Conservation (phyloP, 1,140 invertebrate genomes). For the Apis laboriosa region DNA sequence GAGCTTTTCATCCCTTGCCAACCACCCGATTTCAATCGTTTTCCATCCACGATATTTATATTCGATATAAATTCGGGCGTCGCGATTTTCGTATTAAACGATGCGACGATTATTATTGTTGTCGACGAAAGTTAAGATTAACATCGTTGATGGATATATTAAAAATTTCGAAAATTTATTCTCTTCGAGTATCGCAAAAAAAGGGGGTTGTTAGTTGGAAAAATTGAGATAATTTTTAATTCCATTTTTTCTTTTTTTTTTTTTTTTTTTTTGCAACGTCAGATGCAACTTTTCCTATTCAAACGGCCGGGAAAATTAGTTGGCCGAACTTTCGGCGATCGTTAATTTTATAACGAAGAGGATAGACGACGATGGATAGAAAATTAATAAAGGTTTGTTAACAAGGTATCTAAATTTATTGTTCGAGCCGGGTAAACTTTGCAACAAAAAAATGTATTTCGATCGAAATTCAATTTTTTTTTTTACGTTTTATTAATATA, state of each 20-base stretch:
- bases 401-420: constrained; percentile 10
- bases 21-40: constrained; percentile 15
- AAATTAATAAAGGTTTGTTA: constrained; percentile 29
- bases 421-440: not conserved
- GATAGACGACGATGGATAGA: not conserved
- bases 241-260: not conserved
- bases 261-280: not conserved
- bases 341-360: constrained; percentile 28
- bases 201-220: not conserved
- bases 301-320: constrained; percentile 7
- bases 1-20: constrained; percentile 8
- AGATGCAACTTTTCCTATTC: constrained; percentile 20
- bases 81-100: too few species aligned
- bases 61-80: constrained; percentile 5
- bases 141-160: too few species aligned
- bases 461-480: not conserved
- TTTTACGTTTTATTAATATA: too few species aligned
- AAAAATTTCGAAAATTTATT: too few species aligned
- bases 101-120: too few species aligned
- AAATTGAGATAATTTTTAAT: not conserved
- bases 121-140: too few species aligned
- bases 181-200: not conserved
- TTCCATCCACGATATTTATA: constrained; percentile 39
- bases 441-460: too few species aligned
- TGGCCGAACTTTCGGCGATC: not conserved